Evolutionary conservation across 1,140 invertebrate genomes (phyloP).

Genomic region (Saxidomus purpurata): DNA sequence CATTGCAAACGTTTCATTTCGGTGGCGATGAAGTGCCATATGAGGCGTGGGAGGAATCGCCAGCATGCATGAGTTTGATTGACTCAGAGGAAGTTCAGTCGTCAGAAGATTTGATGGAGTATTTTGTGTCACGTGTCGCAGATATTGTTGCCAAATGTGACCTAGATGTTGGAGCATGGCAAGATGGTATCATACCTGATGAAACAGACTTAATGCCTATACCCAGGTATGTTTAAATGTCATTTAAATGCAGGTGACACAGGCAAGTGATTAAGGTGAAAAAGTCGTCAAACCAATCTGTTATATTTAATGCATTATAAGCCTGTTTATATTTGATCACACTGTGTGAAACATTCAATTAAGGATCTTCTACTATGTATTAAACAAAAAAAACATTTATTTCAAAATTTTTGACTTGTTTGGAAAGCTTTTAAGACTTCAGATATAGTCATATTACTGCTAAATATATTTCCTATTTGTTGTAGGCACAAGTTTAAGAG

Average conservation of each 20-base stretch:
- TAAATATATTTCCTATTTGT: no score
- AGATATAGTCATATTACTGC: no score
- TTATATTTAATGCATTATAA: no score
- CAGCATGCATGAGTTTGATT: conserved; percentile 77
- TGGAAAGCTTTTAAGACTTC: no score
- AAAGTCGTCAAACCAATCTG: no score
- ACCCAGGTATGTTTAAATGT: conserved; percentile 30
- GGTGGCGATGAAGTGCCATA: conserved; percentile 85
- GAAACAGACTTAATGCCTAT: conserved; percentile 64
- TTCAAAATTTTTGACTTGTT: no score
- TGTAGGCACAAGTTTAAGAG: conserved; percentile 73
- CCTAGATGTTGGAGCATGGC: conserved; percentile 80
- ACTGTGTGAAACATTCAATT: no score
- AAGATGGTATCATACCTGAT: conserved; percentile 79
- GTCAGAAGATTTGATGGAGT: conserved; percentile 79
- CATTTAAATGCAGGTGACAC: no score
- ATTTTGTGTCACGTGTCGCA: conserved; percentile 78
- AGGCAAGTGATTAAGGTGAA: no score
- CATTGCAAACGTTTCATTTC: conserved; percentile 82
- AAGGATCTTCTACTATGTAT: no score
- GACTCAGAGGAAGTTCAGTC: conserved; percentile 68
- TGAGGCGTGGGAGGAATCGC: conserved; percentile 81
- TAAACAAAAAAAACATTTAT: no score
- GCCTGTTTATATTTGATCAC: no score
- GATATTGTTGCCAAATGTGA: conserved; percentile 72